Evolutionary conservation across 2,888 invertebrate species (phyloP).

Genomic region (Phasia obesa): DNA sequence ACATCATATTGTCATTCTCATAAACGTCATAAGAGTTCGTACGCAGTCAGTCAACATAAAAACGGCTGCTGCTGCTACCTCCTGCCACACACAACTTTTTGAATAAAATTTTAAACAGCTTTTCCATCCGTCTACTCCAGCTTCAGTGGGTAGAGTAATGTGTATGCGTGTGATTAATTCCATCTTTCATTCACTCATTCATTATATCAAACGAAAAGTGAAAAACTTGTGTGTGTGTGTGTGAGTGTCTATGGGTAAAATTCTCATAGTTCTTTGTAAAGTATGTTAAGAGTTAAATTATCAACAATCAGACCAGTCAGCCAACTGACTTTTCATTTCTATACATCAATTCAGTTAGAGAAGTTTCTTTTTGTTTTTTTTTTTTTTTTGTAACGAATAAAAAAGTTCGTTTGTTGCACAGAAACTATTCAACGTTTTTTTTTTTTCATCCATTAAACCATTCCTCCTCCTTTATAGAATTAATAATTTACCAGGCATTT

Average conservation of each 20-base stretch:
- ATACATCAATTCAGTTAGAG: slow-evolving; percentile 32
- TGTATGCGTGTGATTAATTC: slow-evolving; percentile 69
- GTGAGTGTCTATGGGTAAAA: no score
- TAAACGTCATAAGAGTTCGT: slow-evolving; percentile 11
- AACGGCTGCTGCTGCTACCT: slow-evolving; percentile 29
- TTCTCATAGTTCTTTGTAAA: slow-evolving; percentile 58
- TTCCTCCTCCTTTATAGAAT: slow-evolving; percentile 34
- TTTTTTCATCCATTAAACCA: slow-evolving; percentile 19
- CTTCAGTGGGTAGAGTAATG: slow-evolving; percentile 62
- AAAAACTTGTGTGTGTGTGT: slow-evolving; percentile 27
- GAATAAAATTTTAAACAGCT: slow-evolving; percentile 44
- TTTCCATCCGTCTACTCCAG: slow-evolving; percentile 5
- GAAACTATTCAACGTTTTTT: background rate
- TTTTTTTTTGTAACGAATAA: slow-evolving; percentile 18
- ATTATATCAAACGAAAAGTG: slow-evolving; percentile 52
- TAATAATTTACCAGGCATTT: slow-evolving; percentile 53
- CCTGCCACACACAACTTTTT: slow-evolving; percentile 35
- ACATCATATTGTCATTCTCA: slow-evolving; percentile 25
- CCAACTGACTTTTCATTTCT: slow-evolving; percentile 60
- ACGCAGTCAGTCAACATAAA: background rate
- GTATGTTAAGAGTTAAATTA: slow-evolving; percentile 64
- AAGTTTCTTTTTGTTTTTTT: no score
- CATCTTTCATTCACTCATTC: slow-evolving; percentile 48
- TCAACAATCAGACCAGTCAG: slow-evolving; percentile 45
- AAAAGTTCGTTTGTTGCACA: slow-evolving; percentile 27